Base-by-base conservation (phyloP, 2,113 vertebrate species). In the Fulmarus glacialis region DNA sequence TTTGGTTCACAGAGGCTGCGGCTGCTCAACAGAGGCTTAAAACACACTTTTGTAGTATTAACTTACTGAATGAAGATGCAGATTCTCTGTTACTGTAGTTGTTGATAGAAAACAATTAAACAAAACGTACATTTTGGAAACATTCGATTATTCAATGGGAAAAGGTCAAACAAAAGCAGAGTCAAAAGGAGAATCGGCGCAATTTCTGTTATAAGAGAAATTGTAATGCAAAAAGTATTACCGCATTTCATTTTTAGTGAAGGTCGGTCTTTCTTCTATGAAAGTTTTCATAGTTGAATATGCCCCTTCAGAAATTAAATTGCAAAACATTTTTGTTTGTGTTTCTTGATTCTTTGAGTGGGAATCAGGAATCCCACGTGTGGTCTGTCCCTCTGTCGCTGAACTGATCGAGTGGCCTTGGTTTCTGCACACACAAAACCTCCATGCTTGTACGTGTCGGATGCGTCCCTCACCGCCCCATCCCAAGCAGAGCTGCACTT, bases 391-490 rank as follows among this genome's bases (percentile, higher is more conserved):
- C 16, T 79, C 42, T 42, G 55, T 15, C 27, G 6, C 38, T 5
- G 21, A 55, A 48, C 42, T 7, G 20, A 48, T 11, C 0, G 0
- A 0, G 2, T 1, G 20, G 47, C 68, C 53, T 47, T 2, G 1
- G 19, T 45, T 64, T 53, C 48, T 29, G 32, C 24, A 22, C 63
- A 9, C 26, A 48, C 23, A 23, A 66, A 71, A 23, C 7, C 16
- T 18, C 15, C 0, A 1, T 7, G 34, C 10, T 56, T 32, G 1
- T 2, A 6, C 0, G 3, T 7, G 42, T n/a, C 0, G 4, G 81
- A 29, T 8, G 26, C 8, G 7, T 55, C 38, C 45, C 83, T 67
- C 64, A 10, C 32, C 1, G 2, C 32, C 26, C 47, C 80, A 38
- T 36, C 83, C 82, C 48, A 8, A 40, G 45, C 52, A 75, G 40